Percentiles rank a stretch among this genome's conserved stretches.
phyloP scores from a whole-genome alignment of 2,888 invertebrate species.

The Xanthia togata region DNA sequence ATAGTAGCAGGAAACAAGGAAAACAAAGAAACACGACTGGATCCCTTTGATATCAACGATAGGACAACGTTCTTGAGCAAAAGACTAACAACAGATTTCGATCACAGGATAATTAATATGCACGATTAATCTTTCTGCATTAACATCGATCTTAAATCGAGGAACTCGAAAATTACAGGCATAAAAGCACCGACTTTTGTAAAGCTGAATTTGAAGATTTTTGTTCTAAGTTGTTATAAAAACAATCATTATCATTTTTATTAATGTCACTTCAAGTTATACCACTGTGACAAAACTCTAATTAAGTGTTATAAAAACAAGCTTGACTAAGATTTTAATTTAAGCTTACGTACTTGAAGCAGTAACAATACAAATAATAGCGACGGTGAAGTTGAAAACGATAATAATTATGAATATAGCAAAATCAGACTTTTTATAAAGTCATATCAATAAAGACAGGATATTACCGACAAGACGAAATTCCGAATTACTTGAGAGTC shows the following conservation, averaged over 20 bases:
- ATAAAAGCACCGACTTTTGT: background rate
- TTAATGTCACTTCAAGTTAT: constrained; percentile 11
- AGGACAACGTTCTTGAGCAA: constrained; percentile 15
- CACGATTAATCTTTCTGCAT: too few relatives aligned
- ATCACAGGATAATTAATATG: background rate
- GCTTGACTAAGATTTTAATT: background rate
- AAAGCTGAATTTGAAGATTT: background rate
- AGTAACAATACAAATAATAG: background rate
- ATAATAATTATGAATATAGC: background rate
- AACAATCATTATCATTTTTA: constrained; percentile 11
- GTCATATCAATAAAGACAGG: background rate
- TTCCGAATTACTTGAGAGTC: background rate
- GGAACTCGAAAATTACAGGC: background rate
- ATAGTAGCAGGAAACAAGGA: constrained; percentile 41
- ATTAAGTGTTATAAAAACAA: background rate
- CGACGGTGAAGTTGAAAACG: background rate
- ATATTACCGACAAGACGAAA: background rate
- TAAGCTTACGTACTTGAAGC: background rate
- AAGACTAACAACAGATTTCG: constrained; percentile 4
- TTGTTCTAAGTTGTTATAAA: background rate
- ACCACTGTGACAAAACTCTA: background rate
- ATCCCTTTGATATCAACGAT: constrained; percentile 20
- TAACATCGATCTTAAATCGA: too few relatives aligned
- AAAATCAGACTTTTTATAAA: background rate
- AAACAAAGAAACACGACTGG: constrained; percentile 38